phyloP scores from a whole-genome alignment of 2,888 invertebrate genomes.

The Molorchus minor region DNA sequence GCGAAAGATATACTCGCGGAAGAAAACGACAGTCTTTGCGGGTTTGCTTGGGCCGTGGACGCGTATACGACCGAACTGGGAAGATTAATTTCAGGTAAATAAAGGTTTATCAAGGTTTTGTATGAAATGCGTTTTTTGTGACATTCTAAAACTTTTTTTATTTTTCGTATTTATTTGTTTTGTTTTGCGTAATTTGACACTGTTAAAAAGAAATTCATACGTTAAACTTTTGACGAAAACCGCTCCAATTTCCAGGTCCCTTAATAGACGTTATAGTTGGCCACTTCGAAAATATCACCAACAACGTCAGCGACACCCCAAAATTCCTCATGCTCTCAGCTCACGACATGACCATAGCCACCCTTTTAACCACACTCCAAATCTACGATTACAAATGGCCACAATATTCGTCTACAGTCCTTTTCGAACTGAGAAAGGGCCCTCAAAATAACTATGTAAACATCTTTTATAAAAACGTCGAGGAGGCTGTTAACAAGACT shows the following conservation, averaged over 20 bases:
- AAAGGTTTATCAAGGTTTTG: too few species aligned
- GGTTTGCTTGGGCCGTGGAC: background rate
- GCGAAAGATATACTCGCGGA: background rate
- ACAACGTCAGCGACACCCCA: background rate
- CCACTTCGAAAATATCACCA: constrained; percentile 4
- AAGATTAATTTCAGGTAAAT: background rate
- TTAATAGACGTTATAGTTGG: constrained; percentile 1
- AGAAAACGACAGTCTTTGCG: background rate
- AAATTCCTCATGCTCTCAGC: constrained; percentile 25
- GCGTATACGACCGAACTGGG: background rate
- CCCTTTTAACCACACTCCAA: background rate
- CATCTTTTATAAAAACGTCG: constrained; percentile 5
- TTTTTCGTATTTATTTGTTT: too few species aligned
- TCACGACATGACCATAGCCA: constrained; percentile 14
- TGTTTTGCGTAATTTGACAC: too few species aligned
- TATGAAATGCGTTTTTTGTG: too few species aligned
- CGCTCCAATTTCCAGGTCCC: background rate
- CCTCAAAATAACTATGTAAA: background rate
- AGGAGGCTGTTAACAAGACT: background rate
- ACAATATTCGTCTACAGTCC: constrained; percentile 2
- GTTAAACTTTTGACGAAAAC: too few species aligned
- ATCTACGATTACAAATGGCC: background rate
- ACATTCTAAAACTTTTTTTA: too few species aligned
- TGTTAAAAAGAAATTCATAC: too few species aligned
- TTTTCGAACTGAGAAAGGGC: constrained; percentile 8